phyloP scores from a whole-genome alignment of 1,140 invertebrate species.

The Tetraneura akinire region DNA sequence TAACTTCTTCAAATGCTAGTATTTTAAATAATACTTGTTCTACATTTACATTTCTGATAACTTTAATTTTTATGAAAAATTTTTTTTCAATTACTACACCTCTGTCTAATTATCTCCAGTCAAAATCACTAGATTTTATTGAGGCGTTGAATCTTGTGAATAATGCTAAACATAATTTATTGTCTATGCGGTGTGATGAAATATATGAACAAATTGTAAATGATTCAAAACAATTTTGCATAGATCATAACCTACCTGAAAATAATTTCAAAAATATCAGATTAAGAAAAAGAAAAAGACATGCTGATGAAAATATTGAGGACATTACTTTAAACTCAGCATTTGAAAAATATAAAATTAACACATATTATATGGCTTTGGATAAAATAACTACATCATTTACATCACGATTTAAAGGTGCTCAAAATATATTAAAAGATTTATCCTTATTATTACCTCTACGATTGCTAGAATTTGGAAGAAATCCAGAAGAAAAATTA shows the following conservation, averaged over 20 bases:
- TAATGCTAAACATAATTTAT: no score
- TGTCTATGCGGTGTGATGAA: no score
- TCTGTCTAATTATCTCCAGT: no score
- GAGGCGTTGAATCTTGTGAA: no score
- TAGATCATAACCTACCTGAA: not conserved
- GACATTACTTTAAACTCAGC: not conserved
- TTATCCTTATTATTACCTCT: not conserved
- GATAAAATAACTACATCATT: slow-evolving; percentile 6
- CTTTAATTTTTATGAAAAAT: no score
- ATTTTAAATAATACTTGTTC: no score
- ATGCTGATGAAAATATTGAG: not conserved
- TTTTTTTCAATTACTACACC: no score
- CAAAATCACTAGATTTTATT: no score
- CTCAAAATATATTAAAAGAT: slow-evolving; percentile 10
- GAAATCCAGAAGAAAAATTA: not conserved
- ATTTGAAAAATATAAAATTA: slow-evolving; percentile 2
- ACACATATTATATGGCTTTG: not conserved
- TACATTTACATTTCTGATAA: no score
- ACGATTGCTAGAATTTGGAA: not conserved
- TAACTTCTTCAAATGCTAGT: no score
- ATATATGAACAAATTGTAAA: no score
- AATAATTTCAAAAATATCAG: not conserved
- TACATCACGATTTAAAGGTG: not conserved
- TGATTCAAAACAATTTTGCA: no score
- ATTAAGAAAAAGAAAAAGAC: not conserved